phyloP scores from a whole-genome alignment of 1,140 invertebrate species.

The Leptinotarsa texana region DNA sequence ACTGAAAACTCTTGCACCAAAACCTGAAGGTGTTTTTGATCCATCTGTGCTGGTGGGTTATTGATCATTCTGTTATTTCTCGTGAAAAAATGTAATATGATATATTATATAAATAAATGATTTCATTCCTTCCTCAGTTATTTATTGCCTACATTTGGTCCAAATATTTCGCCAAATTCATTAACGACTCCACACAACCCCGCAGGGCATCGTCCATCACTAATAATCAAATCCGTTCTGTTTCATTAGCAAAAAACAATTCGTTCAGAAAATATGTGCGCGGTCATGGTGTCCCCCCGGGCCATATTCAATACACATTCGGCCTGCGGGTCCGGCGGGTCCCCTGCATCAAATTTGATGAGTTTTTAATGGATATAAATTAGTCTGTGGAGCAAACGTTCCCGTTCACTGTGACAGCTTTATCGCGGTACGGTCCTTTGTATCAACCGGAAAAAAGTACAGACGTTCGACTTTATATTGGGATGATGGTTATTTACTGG shows the following conservation, averaged over 20 bases:
- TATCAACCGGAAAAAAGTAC: conserved; percentile 6
- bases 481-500: not conserved
- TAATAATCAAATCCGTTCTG: not conserved
- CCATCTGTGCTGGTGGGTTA: too few species aligned
- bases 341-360: conserved; percentile 24
- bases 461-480: conserved; percentile 2
- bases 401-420: conserved; percentile 14
- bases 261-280: not conserved
- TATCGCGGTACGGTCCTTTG: conserved; percentile 6
- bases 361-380: conserved; percentile 29
- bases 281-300: not conserved
- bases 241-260: conserved; percentile 9
- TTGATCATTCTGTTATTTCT: too few species aligned
- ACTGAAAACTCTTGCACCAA: too few species aligned
- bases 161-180: not conserved
- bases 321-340: conserved; percentile 14
- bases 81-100: too few species aligned
- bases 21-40: too few species aligned
- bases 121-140: too few species aligned
- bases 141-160: not conserved
- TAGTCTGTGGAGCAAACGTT: conserved; percentile 22
- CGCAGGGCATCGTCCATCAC: not conserved
- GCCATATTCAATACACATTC: conserved; percentile 14
- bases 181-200: not conserved
- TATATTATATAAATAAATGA: too few species aligned